Evolutionary conservation across 2,797 vertebrate species (phyloP), one percentile per base, ranked within the genome.

Genomic region (Novumbra hubbsi): DNA sequence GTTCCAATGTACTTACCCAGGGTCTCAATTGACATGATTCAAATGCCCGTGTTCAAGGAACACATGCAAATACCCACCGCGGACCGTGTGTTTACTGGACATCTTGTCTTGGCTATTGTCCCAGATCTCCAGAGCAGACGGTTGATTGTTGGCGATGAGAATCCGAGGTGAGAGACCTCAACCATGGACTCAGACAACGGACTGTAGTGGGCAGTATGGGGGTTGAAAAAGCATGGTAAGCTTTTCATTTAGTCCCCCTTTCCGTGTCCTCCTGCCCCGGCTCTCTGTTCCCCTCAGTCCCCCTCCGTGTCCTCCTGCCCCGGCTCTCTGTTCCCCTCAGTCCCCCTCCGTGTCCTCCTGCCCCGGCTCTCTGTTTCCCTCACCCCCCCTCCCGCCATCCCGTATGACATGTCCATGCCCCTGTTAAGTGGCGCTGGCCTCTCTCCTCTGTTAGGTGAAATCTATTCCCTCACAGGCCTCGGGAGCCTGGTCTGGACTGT

Each of bases 381-480:
- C 21, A 15, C 15, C 49, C 45, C 17, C 41, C 24, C 63, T 57
- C 79, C 75, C 63, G 0, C 48, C n/a, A 70, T 63, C 41, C 28
- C 81, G 86, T 87, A 88, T 90, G 90, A 91, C 91, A 90, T 82
- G 30, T 78, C 71, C 63, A 81, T 88, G 88, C 88, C 90, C 88
- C 89, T 91, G 91, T 90, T 92, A 91, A 92, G 90, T 89, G 90
- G 87, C 90, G 85, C 74, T 82, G 80, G 83, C 85, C 83, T 75
- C 85, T 81, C 76, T 81, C 93, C 94, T 96, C 88, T 88, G 92
- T 95, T 94, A 97, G 96, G 96, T 98, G 96, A 98, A 97, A 98
- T 98, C 96, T 96, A 96, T 98, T 97, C 96, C 96, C 96, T 95
- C 95, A 95, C 96, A 96, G 89, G 96, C 97, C 96, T 95, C 92